Evolutionary conservation across 2,797 vertebrate genomes (phyloP).

Genomic region (Catostomus latipinnis): DNA sequence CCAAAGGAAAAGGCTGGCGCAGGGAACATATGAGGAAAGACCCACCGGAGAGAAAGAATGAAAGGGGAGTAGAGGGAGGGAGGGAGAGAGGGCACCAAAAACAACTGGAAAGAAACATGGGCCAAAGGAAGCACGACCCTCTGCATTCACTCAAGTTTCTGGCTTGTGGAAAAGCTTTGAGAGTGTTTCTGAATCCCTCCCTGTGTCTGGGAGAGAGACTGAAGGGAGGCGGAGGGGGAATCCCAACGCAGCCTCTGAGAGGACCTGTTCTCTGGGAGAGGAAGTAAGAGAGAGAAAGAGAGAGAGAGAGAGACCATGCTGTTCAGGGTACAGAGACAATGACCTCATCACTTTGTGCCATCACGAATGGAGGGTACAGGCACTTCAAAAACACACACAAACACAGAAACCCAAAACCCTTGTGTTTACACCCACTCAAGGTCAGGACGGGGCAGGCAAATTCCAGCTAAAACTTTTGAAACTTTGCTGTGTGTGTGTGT

Average conservation of each 20-base stretch:
- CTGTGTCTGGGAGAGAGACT: conserved; percentile 42
- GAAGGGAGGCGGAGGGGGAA: conserved; percentile 51
- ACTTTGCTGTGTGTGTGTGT: neutral
- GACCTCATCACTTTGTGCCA: conserved; percentile 57
- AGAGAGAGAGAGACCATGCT: conserved; percentile 12
- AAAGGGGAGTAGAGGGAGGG: neutral
- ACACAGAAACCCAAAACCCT: conserved; percentile 27
- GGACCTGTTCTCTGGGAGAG: conserved; percentile 55
- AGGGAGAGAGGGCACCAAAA: conserved; percentile 39
- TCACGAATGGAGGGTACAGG: conserved; percentile 27
- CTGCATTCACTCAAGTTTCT: conserved; percentile 28
- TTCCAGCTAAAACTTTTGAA: conserved; percentile 26
- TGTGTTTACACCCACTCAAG: conserved; percentile 34
- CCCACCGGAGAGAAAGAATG: conserved; percentile 41
- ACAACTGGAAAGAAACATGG: conserved; percentile 51
- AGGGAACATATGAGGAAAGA: conserved; percentile 47
- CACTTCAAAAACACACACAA: conserved; percentile 11
- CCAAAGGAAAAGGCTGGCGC: conserved; percentile 44
- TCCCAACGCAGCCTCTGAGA: conserved; percentile 44
- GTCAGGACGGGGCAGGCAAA: conserved; percentile 14
- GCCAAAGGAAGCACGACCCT: conserved; percentile 57
- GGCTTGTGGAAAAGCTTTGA: conserved; percentile 46
- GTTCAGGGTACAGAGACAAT: conserved; percentile 60
- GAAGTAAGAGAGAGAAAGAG: conserved; percentile 21
- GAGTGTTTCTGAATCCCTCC: conserved; percentile 52